These are phyloP conservation scores for Charadrius vociferus DNA, from an alignment of 2,113 vertebrate genomes.

Conservation along the genomic window DNA sequence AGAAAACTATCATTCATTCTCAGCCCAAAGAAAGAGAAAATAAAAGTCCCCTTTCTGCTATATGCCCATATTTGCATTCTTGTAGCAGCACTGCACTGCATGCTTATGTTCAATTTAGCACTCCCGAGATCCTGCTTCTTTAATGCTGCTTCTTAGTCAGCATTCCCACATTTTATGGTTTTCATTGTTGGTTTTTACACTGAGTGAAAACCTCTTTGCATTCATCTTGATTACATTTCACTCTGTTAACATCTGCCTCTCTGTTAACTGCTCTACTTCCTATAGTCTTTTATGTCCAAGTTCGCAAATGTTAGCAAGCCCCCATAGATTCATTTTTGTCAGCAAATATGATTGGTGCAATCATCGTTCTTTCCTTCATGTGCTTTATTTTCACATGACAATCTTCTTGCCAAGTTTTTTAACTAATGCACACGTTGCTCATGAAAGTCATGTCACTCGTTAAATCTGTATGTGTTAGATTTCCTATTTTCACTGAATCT, in stretches of 20 bases:
- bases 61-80: background rate
- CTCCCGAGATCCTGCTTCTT: background rate
- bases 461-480: background rate
- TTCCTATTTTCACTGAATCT: background rate
- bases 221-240: constrained; percentile 29
- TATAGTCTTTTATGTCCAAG: background rate
- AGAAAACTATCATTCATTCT: background rate
- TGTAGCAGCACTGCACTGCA: background rate
- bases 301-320: background rate
- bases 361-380: background rate
- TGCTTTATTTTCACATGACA: background rate
- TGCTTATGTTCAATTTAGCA: background rate
- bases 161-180: background rate
- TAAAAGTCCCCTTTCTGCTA: background rate
- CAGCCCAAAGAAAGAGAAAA: background rate
- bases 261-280: background rate
- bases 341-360: background rate
- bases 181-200: background rate
- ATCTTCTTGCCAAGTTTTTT: background rate
- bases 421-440: background rate
- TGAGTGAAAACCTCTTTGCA: background rate
- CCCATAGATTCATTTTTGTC: background rate
- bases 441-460: background rate
- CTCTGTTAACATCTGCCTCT: constrained; percentile 25
- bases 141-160: background rate